Percentiles rank a stretch among this genome's conserved stretches.
Evolutionary conservation across 2,888 invertebrate genomes (phyloP).

Genomic region (Drosophila multiciliata): DNA sequence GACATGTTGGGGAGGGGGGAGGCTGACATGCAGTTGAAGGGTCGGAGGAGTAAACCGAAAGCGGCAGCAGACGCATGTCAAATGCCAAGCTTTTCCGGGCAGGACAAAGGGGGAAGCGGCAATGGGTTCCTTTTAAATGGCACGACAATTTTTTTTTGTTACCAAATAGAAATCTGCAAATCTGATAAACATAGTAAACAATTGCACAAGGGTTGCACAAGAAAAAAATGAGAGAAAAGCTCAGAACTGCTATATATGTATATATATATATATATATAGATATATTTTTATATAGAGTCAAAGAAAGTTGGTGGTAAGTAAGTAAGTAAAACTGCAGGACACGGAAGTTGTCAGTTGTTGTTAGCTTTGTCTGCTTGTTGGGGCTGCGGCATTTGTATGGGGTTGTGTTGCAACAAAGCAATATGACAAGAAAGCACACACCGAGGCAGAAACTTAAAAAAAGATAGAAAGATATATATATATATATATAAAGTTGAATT

Average conservation of each 20-base stretch:
- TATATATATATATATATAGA: not conserved
- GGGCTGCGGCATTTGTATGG: conserved; percentile 1
- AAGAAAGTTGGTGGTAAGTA: conserved; percentile 26
- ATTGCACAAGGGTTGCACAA: conserved; percentile 51
- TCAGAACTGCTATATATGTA: conserved; percentile 8
- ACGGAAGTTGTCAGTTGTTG: conserved; percentile 56
- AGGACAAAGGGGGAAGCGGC: conserved; percentile 4
- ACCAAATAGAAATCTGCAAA: conserved; percentile 57
- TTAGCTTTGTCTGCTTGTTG: conserved; percentile 34
- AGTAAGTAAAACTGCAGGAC: conserved; percentile 32
- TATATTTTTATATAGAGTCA: not conserved
- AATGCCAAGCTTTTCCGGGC: conserved; percentile 23
- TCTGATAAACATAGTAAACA: conserved; percentile 72
- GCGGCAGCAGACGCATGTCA: conserved; percentile 50
- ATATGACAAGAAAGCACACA: not conserved
- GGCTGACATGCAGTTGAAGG: conserved; percentile 49
- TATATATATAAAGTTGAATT: conserved; percentile 46
- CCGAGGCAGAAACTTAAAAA: conserved; percentile 36
- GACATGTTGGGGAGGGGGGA: conserved; percentile 10
- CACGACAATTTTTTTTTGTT: conserved; percentile 40
- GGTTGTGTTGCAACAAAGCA: conserved; percentile 4
- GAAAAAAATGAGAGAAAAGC: not conserved
- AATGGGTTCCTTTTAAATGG: conserved; percentile 30
- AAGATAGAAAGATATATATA: conserved; percentile 13
- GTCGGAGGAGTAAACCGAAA: conserved; percentile 22